Percentiles rank a stretch among this genome's conserved stretches.
phyloP scores from a whole-genome alignment of 2,797 vertebrate genomes.

The Pitangus sulphuratus region DNA sequence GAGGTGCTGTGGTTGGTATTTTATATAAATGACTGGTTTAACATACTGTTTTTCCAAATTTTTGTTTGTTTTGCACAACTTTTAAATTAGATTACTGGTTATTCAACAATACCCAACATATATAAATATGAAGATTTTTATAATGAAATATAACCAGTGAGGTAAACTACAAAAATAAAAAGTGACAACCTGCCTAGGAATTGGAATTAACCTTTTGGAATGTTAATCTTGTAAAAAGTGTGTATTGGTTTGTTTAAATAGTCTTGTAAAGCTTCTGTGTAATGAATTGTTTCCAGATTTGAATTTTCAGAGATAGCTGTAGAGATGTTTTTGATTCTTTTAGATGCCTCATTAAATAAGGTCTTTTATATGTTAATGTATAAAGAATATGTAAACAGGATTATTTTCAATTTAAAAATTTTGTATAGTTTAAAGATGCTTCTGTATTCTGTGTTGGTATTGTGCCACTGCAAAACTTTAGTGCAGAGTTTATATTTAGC shows the following conservation, averaged over 20 bases:
- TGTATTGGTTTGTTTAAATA: conserved; percentile 82
- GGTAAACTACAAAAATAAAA: conserved; percentile 61
- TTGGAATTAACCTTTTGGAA: conserved; percentile 42
- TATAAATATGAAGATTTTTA: conserved; percentile 73
- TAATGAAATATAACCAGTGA: conserved; percentile 66
- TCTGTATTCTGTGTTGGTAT: conserved; percentile 79
- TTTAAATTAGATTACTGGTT: conserved; percentile 74
- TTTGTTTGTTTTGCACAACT: conserved; percentile 81
- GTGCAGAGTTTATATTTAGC: conserved; percentile 84
- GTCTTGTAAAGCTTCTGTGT: conserved; percentile 82
- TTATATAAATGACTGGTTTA: conserved; percentile 70
- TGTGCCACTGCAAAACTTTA: conserved; percentile 79
- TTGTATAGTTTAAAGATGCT: conserved; percentile 84
- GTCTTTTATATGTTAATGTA: conserved; percentile 87
- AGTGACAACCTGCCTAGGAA: conserved; percentile 60
- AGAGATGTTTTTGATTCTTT: conserved; percentile 79
- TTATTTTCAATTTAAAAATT: conserved; percentile 85
- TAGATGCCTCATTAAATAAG: conserved; percentile 82
- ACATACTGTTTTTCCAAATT: conserved; percentile 73
- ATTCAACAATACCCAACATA: conserved; percentile 54
- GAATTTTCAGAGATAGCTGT: conserved; percentile 80
- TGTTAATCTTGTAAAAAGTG: conserved; percentile 82
- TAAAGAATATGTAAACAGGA: conserved; percentile 79
- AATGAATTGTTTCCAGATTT: conserved; percentile 77
- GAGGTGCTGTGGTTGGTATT: conserved; percentile 61